phyloP scores from a whole-genome alignment of 2,888 invertebrate genomes.

The Lepidochrysops patricia region DNA sequence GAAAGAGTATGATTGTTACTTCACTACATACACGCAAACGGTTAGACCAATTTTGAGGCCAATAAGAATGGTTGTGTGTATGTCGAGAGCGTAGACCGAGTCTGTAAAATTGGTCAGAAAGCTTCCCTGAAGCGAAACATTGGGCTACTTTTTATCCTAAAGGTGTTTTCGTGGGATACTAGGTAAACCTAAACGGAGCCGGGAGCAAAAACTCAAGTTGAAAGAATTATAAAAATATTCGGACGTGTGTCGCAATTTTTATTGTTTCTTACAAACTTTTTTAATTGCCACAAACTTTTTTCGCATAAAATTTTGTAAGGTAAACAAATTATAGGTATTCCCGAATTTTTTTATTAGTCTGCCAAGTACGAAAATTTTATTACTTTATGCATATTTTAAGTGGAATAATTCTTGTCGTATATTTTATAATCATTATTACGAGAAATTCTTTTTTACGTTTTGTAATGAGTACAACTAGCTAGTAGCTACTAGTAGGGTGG shows the following conservation, averaged over 20 bases:
- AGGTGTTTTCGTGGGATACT: too few relatives aligned
- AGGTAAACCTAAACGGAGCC: too few relatives aligned
- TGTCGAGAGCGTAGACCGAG: too few relatives aligned
- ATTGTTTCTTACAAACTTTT: constrained; percentile 15
- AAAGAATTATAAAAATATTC: constrained; percentile 10
- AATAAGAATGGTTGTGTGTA: too few relatives aligned
- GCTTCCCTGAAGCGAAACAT: too few relatives aligned
- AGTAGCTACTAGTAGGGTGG: too few relatives aligned
- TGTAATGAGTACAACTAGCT: neutral
- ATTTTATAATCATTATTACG: neutral
- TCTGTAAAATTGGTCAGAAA: too few relatives aligned
- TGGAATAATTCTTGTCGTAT: neutral
- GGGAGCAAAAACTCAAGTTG: too few relatives aligned
- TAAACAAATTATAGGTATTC: neutral
- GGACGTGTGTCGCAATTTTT: constrained; percentile 6
- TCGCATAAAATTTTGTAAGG: constrained; percentile 13
- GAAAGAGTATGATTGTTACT: too few relatives aligned
- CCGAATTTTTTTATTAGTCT: neutral
- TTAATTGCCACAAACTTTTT: constrained; percentile 14
- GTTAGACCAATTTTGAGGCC: too few relatives aligned
- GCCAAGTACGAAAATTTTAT: neutral
- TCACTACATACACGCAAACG: too few relatives aligned
- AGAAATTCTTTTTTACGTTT: neutral
- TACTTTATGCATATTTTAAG: neutral
- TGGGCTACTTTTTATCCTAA: too few relatives aligned